Percentiles rank a stretch among this genome's conserved stretches.
phyloP scores from a whole-genome alignment of 2,113 vertebrate genomes.

The Penelope pileata region DNA sequence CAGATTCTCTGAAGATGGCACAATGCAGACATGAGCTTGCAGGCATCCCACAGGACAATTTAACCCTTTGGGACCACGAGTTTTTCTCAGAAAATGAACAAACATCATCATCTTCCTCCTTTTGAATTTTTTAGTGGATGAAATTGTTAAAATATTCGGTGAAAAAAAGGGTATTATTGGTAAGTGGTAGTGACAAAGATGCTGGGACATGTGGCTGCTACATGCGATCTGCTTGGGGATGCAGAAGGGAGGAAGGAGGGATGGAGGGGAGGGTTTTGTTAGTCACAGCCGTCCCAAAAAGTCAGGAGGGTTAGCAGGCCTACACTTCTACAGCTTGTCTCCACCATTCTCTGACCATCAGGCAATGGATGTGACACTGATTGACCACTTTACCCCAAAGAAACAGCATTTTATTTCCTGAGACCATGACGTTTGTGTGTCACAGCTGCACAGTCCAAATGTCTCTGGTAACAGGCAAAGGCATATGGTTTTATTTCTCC shows the following conservation, averaged over 20 bases:
- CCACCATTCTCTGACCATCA: accelerated
- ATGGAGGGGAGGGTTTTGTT: background rate
- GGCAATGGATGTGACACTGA: background rate
- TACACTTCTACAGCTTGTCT: background rate
- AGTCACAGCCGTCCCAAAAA: background rate
- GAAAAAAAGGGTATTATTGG: no score
- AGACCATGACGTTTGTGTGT: background rate
- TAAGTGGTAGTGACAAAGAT: background rate
- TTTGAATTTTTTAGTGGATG: background rate
- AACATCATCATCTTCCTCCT: background rate
- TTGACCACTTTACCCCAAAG: background rate
- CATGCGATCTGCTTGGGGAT: background rate
- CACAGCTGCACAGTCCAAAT: background rate
- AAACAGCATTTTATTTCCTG: background rate
- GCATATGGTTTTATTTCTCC: constrained; percentile 16
- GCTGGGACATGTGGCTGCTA: background rate
- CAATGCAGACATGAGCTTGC: background rate
- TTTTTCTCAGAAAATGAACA: background rate
- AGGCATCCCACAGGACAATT: background rate
- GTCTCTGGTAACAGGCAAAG: background rate
- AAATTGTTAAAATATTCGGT: background rate
- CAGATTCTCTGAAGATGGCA: background rate
- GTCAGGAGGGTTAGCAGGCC: background rate
- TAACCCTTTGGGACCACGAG: background rate
- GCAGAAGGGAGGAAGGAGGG: background rate